Conservation (phyloP, 2,888 invertebrate species). For the Anagyrus pseudococci region DNA sequence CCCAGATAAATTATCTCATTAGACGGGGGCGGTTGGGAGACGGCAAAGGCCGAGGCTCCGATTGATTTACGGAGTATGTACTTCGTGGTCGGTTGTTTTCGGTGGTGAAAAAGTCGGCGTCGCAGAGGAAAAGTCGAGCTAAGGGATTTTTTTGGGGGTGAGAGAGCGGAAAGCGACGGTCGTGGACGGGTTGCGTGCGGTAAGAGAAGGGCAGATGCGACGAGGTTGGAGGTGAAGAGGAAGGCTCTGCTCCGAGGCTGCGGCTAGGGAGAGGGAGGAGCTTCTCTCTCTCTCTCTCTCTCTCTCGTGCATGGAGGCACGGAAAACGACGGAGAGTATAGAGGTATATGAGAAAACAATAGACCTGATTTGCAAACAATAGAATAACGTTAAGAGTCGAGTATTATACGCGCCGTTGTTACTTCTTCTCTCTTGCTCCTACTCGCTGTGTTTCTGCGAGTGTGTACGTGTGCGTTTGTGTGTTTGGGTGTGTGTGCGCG, state of each 20-base stretch:
- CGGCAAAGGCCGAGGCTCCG: background rate
- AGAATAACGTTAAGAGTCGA: conserved; percentile 61
- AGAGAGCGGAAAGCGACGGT: conserved; percentile 1
- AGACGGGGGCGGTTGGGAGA: conserved; percentile 12
- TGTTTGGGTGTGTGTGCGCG: no score
- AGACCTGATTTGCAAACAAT: conserved; percentile 63
- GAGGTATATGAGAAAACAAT: conserved; percentile 62
- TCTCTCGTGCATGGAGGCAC: conserved; percentile 22
- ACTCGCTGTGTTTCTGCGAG: background rate
- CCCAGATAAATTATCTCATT: conserved; percentile 37
- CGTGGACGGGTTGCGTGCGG: no score
- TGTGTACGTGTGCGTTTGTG: conserved; percentile 3
- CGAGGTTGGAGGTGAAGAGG: no score
- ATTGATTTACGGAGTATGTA: background rate
- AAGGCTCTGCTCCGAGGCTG: no score
- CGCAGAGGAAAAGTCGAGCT: background rate
- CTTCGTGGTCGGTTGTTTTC: background rate
- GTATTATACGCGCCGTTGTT: conserved; percentile 60
- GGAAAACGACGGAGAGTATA: conserved; percentile 41
- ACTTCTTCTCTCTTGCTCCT: conserved; percentile 50
- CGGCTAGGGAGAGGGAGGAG: conserved; percentile 8
- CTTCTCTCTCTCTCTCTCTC: no score
- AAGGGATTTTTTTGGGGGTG: conserved; percentile 8
- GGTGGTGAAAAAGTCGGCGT: no score
- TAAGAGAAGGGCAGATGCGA: no score